A percentile compares a stretch with the other conserved stretches of the same genome.
These are phyloP conservation scores for Monopterus albus DNA, from an alignment of 2,113 vertebrate genomes.

Conservation along the genomic window DNA sequence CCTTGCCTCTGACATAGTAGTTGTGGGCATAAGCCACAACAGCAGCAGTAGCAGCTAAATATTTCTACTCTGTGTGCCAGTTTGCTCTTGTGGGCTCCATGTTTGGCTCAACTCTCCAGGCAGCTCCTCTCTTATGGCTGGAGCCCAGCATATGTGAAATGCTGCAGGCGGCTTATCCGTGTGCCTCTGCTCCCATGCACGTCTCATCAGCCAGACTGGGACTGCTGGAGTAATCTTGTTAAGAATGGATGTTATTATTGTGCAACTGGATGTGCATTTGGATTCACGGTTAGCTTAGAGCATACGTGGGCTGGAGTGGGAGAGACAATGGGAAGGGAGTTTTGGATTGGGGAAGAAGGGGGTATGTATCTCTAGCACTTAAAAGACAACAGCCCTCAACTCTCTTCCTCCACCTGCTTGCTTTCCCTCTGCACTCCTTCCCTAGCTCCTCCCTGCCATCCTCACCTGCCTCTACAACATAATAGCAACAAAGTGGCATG, in stretches of 20 bases:
- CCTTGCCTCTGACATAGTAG: slow-evolving; percentile 51
- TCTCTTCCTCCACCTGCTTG: slow-evolving; percentile 33
- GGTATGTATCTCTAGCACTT: slow-evolving; percentile 75
- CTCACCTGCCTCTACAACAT: slow-evolving; percentile 23
- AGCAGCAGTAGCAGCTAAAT: slow-evolving; percentile 37
- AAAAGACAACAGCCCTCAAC: slow-evolving; percentile 66
- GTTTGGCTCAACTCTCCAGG: slow-evolving; percentile 70
- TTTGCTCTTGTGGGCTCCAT: slow-evolving; percentile 60
- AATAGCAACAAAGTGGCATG: slow-evolving; percentile 63
- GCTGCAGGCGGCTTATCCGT: slow-evolving; percentile 71
- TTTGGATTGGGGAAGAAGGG: slow-evolving; percentile 36
- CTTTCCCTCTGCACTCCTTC: slow-evolving; percentile 4
- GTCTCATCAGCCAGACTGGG: slow-evolving; percentile 79
- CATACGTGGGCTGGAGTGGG: slow-evolving; percentile 71
- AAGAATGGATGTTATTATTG: slow-evolving; percentile 81
- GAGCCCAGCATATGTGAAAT: slow-evolving; percentile 59
- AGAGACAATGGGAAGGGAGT: slow-evolving; percentile 70
- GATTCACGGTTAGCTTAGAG: slow-evolving; percentile 67
- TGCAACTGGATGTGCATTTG: slow-evolving; percentile 73
- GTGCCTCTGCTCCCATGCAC: slow-evolving; percentile 57
- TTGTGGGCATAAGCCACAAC: slow-evolving; percentile 39
- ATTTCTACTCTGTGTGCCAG: slow-evolving; percentile 61
- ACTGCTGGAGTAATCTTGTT: slow-evolving; percentile 80
- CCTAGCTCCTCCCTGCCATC: neutral
- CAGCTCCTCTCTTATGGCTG: slow-evolving; percentile 68